Percentiles rank a stretch among this genome's conserved stretches.
Conservation (phyloP, 2,888 invertebrate species). For the Timandra comae region DNA sequence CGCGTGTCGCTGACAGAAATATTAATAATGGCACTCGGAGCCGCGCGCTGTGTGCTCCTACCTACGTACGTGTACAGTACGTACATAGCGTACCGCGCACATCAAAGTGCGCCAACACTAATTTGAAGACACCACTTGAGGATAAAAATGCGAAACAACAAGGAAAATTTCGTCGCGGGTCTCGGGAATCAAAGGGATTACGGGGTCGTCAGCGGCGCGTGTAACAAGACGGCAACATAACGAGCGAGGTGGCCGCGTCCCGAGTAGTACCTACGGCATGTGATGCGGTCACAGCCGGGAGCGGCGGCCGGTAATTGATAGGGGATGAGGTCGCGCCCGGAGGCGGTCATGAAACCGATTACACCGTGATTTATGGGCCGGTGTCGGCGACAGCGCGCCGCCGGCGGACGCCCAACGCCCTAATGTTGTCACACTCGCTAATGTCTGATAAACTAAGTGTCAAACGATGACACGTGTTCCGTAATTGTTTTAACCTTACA, state of each 20-base stretch:
- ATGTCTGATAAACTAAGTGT: conserved; percentile 16
- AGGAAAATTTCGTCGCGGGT: conserved; percentile 32
- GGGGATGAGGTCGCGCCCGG: conserved; percentile 24
- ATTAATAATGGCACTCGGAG: conserved; percentile 46
- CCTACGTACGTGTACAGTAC: conserved; percentile 1
- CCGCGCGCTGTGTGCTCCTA: too few species aligned
- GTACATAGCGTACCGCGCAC: conserved; percentile 10
- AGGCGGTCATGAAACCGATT: conserved; percentile 31
- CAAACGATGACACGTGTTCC: conserved; percentile 13
- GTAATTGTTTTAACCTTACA: conserved; percentile 2
- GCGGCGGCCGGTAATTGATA: conserved; percentile 24
- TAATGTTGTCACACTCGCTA: conserved; percentile 22
- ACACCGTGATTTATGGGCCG: conserved; percentile 33
- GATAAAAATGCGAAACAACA: conserved; percentile 43
- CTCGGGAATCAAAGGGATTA: conserved; percentile 56
- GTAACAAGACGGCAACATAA: conserved; percentile 54
- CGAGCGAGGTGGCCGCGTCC: conserved; percentile 40
- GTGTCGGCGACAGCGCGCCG: conserved; percentile 30
- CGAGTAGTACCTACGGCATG: conserved; percentile 4
- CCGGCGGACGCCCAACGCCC: conserved; percentile 25
- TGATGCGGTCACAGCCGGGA: conserved; percentile 34
- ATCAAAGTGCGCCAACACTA: conserved; percentile 42
- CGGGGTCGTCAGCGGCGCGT: conserved; percentile 40
- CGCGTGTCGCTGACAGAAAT: conserved; percentile 62
- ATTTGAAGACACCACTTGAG: conserved; percentile 54